phyloP scores from a whole-genome alignment of 2,797 vertebrate species.

The Rhinophrynus dorsalis region DNA sequence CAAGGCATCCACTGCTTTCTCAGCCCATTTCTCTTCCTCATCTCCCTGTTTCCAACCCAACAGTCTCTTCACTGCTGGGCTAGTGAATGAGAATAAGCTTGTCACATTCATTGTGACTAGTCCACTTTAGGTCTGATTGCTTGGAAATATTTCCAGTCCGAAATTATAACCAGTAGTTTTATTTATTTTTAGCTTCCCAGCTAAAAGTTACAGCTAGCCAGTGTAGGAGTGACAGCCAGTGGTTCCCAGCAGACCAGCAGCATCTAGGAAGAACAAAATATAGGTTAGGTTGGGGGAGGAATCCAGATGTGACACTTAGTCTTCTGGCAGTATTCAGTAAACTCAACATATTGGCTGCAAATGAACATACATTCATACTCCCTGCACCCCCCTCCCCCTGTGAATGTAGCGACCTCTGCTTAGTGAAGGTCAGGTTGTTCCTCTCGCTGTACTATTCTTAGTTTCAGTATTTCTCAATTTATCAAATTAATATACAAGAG shows the following conservation, averaged over 20 bases:
- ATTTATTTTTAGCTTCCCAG: background rate
- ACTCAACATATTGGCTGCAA: constrained; percentile 26
- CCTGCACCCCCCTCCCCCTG: constrained; percentile 29
- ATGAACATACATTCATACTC: constrained; percentile 27
- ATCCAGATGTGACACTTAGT: constrained; percentile 31
- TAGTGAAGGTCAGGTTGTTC: constrained; percentile 61
- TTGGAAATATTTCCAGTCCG: background rate
- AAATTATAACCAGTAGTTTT: background rate
- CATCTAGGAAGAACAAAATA: constrained; percentile 23
- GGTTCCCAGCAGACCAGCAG: constrained; percentile 23
- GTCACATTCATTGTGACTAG: constrained; percentile 72
- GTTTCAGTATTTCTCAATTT: constrained; percentile 1
- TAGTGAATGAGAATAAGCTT: constrained; percentile 98
- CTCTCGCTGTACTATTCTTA: constrained; percentile 42
- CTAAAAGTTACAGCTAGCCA: background rate
- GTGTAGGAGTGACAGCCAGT: background rate
- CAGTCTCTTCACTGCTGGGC: constrained; percentile 94
- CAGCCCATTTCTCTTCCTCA: constrained; percentile 98
- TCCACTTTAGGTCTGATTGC: background rate
- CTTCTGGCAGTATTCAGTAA: constrained; percentile 21
- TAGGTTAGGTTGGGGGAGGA: background rate
- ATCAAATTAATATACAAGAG: constrained; percentile 29
- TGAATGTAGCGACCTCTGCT: constrained; percentile 57
- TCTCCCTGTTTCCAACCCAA: constrained; percentile 98
- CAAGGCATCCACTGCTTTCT: constrained; percentile 96